phyloP scores from a whole-genome alignment of 2,888 invertebrate genomes.

The Danaus chrysippus region DNA sequence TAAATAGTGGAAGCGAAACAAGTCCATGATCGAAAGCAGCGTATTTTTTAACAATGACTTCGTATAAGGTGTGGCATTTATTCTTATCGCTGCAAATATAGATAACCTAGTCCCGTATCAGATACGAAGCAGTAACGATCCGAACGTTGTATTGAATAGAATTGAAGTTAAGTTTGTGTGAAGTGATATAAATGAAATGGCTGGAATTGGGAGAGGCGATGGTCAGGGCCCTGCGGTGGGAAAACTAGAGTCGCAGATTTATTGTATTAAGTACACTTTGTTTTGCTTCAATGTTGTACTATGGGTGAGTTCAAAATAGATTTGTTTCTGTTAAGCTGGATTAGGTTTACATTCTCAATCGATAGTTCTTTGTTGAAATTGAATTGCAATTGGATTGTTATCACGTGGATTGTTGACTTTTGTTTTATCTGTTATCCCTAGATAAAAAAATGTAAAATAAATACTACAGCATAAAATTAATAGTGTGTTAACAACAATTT shows the following conservation, averaged over 20 bases:
- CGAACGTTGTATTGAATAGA: slow-evolving; percentile 40
- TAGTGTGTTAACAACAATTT: too few species aligned
- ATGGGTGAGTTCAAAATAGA: slow-evolving; percentile 81
- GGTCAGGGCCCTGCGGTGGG: slow-evolving; percentile 75
- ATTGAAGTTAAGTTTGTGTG: slow-evolving; percentile 34
- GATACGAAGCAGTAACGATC: slow-evolving; percentile 62
- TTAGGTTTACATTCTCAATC: neutral
- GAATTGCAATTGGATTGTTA: slow-evolving; percentile 19
- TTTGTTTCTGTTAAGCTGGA: neutral
- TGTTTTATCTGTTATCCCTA: slow-evolving; percentile 11
- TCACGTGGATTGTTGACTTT: slow-evolving; percentile 6
- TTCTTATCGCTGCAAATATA: slow-evolving; percentile 69
- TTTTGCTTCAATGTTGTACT: slow-evolving; percentile 89
- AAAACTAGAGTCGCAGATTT: slow-evolving; percentile 86
- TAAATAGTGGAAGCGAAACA: neutral
- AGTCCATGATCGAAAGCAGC: neutral
- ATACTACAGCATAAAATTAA: too few species aligned
- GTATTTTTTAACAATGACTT: slow-evolving; percentile 1
- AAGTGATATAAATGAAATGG: slow-evolving; percentile 69
- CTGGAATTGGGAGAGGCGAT: slow-evolving; percentile 73
- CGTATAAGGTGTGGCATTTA: slow-evolving; percentile 66
- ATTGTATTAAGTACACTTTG: slow-evolving; percentile 88
- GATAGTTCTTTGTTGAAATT: slow-evolving; percentile 24
- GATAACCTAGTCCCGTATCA: slow-evolving; percentile 66
- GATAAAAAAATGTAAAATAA: too few species aligned